Percentiles rank a stretch among this genome's conserved stretches.
Evolutionary conservation across 2,797 vertebrate genomes (phyloP).

Genomic region (Mus spretus): DNA sequence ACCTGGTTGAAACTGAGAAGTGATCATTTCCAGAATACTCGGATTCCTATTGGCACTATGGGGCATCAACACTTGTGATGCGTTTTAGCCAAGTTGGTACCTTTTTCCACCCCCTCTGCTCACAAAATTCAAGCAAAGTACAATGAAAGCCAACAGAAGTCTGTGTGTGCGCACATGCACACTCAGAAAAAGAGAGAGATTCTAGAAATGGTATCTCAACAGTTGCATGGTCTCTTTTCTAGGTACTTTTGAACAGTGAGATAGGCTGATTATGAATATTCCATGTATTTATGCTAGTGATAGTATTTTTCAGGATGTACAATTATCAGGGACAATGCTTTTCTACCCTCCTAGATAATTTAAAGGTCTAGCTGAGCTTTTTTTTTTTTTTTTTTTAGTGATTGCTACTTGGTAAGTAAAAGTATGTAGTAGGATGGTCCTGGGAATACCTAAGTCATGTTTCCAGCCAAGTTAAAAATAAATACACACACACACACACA

Average conservation of each 20-base stretch:
- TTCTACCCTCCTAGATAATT: neutral
- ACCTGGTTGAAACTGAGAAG: neutral
- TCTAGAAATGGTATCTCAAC: neutral
- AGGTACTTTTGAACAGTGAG: neutral
- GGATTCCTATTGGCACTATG: neutral
- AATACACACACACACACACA: too few relatives aligned
- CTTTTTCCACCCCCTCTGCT: neutral
- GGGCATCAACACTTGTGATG: neutral
- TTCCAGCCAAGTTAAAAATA: neutral
- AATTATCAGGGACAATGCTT: neutral
- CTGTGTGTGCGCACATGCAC: neutral
- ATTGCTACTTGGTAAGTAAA: slow-evolving; percentile 25
- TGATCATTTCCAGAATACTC: neutral
- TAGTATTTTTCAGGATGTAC: neutral
- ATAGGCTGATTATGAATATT: neutral
- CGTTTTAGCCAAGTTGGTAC: neutral
- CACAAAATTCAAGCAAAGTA: slow-evolving; percentile 34
- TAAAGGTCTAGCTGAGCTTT: neutral
- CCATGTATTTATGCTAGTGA: neutral
- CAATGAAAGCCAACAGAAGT: slow-evolving; percentile 31
- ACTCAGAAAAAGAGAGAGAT: neutral
- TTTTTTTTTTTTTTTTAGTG: neutral
- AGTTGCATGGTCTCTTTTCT: neutral
- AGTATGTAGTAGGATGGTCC: neutral
- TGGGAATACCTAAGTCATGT: neutral